Conservation (phyloP, 2,888 invertebrate species). For the Nycteola revayana region DNA sequence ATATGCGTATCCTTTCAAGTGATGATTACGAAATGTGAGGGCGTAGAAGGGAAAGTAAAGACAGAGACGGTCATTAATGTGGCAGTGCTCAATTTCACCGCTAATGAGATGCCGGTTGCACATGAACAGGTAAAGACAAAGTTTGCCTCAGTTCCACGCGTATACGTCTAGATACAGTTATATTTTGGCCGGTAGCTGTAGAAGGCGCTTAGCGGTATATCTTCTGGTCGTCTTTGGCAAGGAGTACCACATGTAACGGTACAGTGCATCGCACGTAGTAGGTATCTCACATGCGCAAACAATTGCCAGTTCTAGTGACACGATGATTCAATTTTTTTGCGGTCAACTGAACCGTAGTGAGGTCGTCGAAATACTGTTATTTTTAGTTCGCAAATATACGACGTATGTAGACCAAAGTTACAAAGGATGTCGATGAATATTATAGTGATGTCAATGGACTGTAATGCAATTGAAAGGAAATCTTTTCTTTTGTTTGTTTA, state of each 20-base stretch:
- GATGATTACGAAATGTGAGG: conserved; percentile 31
- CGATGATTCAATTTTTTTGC: conserved; percentile 33
- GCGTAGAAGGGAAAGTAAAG: conserved; percentile 43
- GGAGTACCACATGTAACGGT: conserved; percentile 52
- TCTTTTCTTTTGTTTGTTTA: not conserved
- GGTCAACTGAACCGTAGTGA: conserved; percentile 10
- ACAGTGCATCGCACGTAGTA: conserved; percentile 45
- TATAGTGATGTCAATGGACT: not conserved
- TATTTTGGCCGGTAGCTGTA: conserved; percentile 59
- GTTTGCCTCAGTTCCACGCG: conserved; percentile 31
- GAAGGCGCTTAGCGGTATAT: conserved; percentile 66
- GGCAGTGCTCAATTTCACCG: conserved; percentile 50
- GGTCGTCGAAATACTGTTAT: too few species aligned
- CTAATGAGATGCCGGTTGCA: conserved; percentile 50
- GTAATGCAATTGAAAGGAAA: not conserved
- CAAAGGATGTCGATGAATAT: too few species aligned
- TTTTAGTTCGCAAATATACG: too few species aligned
- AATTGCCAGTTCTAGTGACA: conserved; percentile 31
- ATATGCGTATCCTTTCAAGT: too few species aligned
- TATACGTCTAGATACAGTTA: conserved; percentile 62
- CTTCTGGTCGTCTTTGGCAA: conserved; percentile 53
- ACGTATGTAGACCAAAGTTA: too few species aligned
- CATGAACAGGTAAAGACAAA: conserved; percentile 43
- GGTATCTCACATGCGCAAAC: conserved; percentile 37
- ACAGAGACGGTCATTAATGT: conserved; percentile 44